Base-by-base conservation (phyloP, 2,113 vertebrate species). In the Tiliqua scincoides region DNA sequence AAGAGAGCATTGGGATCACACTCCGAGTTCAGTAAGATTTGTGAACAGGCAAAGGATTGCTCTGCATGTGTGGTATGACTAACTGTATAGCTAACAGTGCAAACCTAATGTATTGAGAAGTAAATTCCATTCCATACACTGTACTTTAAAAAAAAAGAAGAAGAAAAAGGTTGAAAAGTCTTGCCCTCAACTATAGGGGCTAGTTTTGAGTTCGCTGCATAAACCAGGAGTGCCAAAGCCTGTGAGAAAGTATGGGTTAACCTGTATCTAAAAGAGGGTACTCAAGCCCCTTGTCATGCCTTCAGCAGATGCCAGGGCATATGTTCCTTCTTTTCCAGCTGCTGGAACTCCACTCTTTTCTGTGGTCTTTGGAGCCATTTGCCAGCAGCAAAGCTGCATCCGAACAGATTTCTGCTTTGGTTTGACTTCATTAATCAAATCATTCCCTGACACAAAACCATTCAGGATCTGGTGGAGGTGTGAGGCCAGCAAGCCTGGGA, bases 371-470 rank as follows among this genome's bases (percentile, higher is more conserved):
- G 59, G 87, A 90, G 78, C 67, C 37, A 73, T 75, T 89, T 87
- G 11, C 54, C 11, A 0, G 72, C 3, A 1, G 59, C 79, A 52
- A 89, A 30, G 21, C 40, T 48, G 73, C 68, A 82, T 91, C 93
- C 0, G 0, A 93, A 87, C 82, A 92, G 85, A 88, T 91, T 93
- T 90, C 57, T 88, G 86, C 70, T 75, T 25, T 67, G 1, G 48
- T 85, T 91, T 79, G 62, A 73, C 87, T 92, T 93, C 88, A 92
- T 91, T 84, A 93, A 89, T 93, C 93, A 91, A 59, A 88, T 91
- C 0, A 90, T 68, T 90, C 88, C 59, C 30, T 75, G 90, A 90
- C 84, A 79, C 25, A 73, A 90, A 88, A 65, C 63, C 62, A 54
- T 67, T 0, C 0, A 84, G 89, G 82, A 89, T 65, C 87, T 67